These are phyloP conservation scores for Arrhopalites spinosus DNA, from an alignment of 2,888 invertebrate genomes.

Conservation along the genomic window DNA sequence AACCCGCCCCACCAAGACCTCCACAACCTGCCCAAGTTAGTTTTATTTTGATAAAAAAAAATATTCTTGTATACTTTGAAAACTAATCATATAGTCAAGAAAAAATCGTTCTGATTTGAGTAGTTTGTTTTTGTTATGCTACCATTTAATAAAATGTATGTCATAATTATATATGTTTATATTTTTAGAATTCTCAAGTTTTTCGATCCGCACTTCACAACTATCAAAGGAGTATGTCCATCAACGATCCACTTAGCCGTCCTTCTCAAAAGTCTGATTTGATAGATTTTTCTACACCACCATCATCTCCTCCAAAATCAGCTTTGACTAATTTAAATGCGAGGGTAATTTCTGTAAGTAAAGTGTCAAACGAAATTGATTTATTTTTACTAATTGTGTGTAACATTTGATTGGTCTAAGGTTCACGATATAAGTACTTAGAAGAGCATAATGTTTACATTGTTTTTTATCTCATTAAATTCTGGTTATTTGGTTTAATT, in stretches of 20 bases:
- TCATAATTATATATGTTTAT: background rate
- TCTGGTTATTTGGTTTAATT: too few species aligned
- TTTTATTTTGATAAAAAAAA: too few species aligned
- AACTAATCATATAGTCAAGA: too few species aligned
- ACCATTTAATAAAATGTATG: background rate
- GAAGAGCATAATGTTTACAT: background rate
- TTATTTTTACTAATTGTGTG: slow-evolving; percentile 1
- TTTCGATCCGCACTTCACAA: slow-evolving; percentile 40
- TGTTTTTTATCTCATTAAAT: slow-evolving; percentile 5
- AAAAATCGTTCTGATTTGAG: slow-evolving; percentile 18
- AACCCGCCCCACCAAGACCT: slow-evolving; percentile 53
- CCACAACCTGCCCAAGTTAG: too few species aligned
- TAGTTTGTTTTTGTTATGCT: background rate
- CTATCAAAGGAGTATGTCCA: slow-evolving; percentile 19
- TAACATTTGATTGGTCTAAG: background rate
- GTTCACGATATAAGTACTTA: background rate
- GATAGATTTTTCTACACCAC: slow-evolving; percentile 51
- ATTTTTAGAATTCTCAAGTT: slow-evolving; percentile 45
- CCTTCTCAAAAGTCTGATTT: slow-evolving; percentile 34
- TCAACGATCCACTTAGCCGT: background rate
- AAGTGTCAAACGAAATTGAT: too few species aligned
- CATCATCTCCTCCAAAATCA: background rate
- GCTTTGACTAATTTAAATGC: background rate
- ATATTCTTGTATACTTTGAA: too few species aligned
- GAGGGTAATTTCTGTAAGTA: background rate